Conservation (phyloP, 2,888 invertebrate genomes). For the Stenodera caucasica region DNA sequence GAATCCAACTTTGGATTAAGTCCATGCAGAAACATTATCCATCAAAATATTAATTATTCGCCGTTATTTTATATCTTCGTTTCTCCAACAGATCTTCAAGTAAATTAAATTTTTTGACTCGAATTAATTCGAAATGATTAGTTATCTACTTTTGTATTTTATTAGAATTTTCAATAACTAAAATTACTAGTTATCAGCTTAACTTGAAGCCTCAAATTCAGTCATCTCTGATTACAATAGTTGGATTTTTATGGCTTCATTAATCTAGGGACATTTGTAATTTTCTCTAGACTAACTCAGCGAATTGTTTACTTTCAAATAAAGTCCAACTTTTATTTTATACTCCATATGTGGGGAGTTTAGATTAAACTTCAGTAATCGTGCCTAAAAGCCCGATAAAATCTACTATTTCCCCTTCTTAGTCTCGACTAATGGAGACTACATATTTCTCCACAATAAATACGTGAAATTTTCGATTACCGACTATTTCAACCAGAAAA, state of each 20-base stretch:
- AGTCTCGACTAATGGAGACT: slow-evolving; percentile 25
- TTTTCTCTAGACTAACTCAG: too few species aligned
- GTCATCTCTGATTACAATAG: neutral
- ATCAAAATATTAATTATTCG: slow-evolving; percentile 40
- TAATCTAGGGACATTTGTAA: too few species aligned
- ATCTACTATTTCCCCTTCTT: slow-evolving; percentile 17
- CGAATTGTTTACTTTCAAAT: too few species aligned
- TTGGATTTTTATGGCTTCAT: neutral
- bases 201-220: slow-evolving; percentile 1
- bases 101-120: slow-evolving; percentile 28
- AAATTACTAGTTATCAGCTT: neutral
- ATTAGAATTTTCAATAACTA: neutral
- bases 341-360: neutral
- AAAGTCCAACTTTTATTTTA: neutral
- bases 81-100: slow-evolving; percentile 20
- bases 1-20: slow-evolving; percentile 29
- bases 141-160: slow-evolving; percentile 5
- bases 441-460: slow-evolving; percentile 25
- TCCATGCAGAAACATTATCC: slow-evolving; percentile 38
- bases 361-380: neutral
- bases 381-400: slow-evolving; percentile 14
- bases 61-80: slow-evolving; percentile 34
- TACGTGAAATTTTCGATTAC: slow-evolving; percentile 30
- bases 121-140: slow-evolving; percentile 27
- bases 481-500: slow-evolving; percentile 27